Conservation (phyloP, 2,888 invertebrate species). For the Morinoia aosen region DNA sequence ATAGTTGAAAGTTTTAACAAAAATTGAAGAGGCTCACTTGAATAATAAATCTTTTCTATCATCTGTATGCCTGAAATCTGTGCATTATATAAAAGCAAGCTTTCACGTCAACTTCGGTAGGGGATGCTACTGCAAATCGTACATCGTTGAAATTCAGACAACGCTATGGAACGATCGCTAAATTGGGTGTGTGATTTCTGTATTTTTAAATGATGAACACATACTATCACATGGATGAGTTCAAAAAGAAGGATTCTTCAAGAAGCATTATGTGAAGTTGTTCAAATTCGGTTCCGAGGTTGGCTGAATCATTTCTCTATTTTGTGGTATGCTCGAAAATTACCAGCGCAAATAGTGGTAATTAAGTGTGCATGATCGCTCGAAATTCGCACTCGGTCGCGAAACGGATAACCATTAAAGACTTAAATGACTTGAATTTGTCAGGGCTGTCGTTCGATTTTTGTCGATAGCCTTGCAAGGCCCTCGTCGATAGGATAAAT, state of each 20-base stretch:
- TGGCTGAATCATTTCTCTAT: background rate
- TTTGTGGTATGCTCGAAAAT: background rate
- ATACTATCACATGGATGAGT: background rate
- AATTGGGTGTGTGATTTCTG: background rate
- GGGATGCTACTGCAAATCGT: background rate
- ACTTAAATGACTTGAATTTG: background rate
- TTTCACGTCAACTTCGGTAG: no score
- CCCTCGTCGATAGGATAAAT: no score
- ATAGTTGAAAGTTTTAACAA: background rate
- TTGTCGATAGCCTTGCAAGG: no score
- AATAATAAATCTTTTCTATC: no score
- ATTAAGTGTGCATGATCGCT: background rate
- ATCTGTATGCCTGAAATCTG: no score
- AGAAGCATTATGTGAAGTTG: background rate
- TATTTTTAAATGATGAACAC: background rate
- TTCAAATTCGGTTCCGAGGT: background rate
- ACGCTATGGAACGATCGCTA: background rate
- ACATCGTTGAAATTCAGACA: background rate
- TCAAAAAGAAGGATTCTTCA: background rate
- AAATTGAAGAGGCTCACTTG: no score
- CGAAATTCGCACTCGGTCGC: background rate
- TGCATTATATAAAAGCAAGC: no score
- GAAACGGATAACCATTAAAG: background rate
- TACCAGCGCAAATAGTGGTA: background rate
- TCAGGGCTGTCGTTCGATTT: background rate